These are phyloP conservation scores for Nettapus auritus DNA, from an alignment of 2,113 vertebrate species.

Conservation along the genomic window DNA sequence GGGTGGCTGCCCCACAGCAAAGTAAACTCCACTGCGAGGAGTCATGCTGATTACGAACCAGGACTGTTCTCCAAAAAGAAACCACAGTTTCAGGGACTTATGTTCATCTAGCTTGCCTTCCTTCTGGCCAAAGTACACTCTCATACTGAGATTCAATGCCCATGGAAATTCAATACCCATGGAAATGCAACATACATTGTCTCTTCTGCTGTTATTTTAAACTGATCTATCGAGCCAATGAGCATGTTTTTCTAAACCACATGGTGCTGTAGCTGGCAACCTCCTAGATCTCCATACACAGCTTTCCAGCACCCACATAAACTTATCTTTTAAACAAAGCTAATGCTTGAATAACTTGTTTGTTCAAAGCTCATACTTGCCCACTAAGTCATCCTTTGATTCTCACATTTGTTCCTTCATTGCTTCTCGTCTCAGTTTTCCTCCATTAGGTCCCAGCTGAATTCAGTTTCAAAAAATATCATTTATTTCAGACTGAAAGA, in stretches of 20 bases:
- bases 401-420: background rate
- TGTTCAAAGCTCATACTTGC: background rate
- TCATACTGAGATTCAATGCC: background rate
- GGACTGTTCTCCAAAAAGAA: background rate
- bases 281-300: background rate
- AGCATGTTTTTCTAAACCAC: background rate
- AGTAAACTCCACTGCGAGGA: no score
- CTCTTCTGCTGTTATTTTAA: background rate
- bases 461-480: background rate
- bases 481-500: background rate
- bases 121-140: background rate
- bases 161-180: background rate
- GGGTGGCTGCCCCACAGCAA: background rate
- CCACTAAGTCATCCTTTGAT: background rate
- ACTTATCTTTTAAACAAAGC: rapidly evolving
- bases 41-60: background rate
- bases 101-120: background rate
- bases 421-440: background rate
- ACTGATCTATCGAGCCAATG: background rate
- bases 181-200: background rate
- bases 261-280: background rate
- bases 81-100: background rate
- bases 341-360: background rate
- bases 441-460: background rate
- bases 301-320: background rate